phyloP scores from a whole-genome alignment of 64 coral and sea anemone species.

The Montipora cactus region DNA sequence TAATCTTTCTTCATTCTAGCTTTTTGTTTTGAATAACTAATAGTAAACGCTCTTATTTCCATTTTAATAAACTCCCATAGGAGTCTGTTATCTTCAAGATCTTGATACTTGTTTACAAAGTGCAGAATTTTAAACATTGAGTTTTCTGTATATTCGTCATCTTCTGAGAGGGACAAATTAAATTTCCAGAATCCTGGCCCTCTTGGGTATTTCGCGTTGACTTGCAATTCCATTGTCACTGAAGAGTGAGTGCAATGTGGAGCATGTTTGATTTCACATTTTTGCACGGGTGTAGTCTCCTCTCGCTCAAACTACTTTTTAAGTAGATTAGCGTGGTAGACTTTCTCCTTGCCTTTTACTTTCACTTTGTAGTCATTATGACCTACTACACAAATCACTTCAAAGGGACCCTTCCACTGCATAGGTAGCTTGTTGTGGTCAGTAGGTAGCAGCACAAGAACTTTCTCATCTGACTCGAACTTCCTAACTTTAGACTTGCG shows the following conservation, averaged over 20 bases:
- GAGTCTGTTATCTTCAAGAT: neutral
- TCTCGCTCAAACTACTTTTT: too few species aligned
- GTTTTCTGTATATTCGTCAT: conserved; percentile 1
- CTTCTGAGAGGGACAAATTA: neutral
- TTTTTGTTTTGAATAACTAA: conserved; percentile 3
- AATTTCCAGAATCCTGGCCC: conserved; percentile 6
- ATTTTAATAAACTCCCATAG: neutral
- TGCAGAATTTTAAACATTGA: neutral
- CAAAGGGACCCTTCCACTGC: too few species aligned
- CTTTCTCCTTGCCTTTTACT: too few species aligned
- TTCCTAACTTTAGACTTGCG: too few species aligned
- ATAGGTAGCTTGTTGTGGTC: too few species aligned
- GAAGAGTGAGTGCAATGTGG: neutral
- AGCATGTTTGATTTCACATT: neutral
- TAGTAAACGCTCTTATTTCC: neutral
- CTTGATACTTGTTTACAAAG: neutral
- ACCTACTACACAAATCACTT: too few species aligned
- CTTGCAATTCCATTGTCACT: neutral
- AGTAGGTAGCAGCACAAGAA: too few species aligned
- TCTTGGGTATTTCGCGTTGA: neutral
- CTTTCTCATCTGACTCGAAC: too few species aligned
- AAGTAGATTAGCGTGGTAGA: too few species aligned
- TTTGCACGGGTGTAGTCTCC: neutral
- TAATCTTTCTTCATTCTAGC: neutral
- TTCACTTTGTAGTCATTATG: too few species aligned